These are phyloP conservation scores for Epirrita christyi DNA, from an alignment of 2,888 invertebrate genomes.

Conservation along the genomic window DNA sequence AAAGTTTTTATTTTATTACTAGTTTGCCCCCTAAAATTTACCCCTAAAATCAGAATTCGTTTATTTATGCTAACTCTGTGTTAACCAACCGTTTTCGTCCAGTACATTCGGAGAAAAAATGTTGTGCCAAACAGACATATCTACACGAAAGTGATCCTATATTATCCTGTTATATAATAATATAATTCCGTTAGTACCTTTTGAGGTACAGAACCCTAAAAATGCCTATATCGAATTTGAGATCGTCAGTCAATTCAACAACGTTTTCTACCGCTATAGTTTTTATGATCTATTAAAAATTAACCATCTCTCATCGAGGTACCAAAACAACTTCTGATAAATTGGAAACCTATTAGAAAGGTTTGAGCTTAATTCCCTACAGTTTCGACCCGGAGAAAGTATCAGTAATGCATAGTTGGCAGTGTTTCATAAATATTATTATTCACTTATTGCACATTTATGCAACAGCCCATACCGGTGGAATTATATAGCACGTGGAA, in stretches of 20 bases:
- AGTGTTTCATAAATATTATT: conserved; percentile 49
- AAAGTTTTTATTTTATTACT: too few relatives aligned
- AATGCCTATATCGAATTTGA: conserved; percentile 44
- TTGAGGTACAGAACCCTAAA: too few relatives aligned
- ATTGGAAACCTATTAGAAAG: conserved; percentile 21
- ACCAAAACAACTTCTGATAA: conserved; percentile 15
- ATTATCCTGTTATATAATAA: too few relatives aligned
- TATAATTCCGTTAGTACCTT: too few relatives aligned
- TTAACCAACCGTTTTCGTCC: too few relatives aligned
- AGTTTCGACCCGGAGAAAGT: conserved; percentile 46
- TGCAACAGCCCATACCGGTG: conserved; percentile 48
- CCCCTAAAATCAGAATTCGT: too few relatives aligned
- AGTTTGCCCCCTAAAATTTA: too few relatives aligned
- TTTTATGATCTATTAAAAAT: conserved; percentile 40
- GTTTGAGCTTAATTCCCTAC: conserved; percentile 30
- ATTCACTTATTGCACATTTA: conserved; percentile 50
- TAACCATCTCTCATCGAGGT: conserved; percentile 20
- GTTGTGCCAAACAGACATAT: too few relatives aligned
- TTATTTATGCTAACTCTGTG: too few relatives aligned
- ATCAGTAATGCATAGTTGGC: conserved; percentile 41
- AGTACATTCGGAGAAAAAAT: too few relatives aligned
- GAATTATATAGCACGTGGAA: conserved; percentile 63
- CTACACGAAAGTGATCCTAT: too few relatives aligned
- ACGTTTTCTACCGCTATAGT: conserved; percentile 27
- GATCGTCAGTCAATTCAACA: conserved; percentile 30